These are phyloP conservation scores for Ambastaia sidthimunki DNA, from an alignment of 2,797 vertebrate species.

Conservation along the genomic window DNA sequence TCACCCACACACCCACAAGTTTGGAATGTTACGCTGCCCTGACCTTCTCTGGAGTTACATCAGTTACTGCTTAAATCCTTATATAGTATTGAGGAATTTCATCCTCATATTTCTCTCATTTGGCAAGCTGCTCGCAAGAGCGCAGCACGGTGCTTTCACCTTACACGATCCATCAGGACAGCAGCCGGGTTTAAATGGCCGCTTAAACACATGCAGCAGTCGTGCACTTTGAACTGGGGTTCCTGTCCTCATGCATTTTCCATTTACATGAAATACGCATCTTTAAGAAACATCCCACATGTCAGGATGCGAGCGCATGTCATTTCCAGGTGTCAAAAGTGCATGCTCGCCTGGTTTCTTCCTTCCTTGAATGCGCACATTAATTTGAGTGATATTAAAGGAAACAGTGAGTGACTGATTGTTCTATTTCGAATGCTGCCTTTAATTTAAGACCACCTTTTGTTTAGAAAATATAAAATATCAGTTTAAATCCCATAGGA, in stretches of 20 bases:
- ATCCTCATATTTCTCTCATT: slow-evolving; percentile 51
- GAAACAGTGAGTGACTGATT: slow-evolving; percentile 61
- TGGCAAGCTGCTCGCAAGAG: slow-evolving; percentile 45
- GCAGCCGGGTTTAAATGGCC: slow-evolving; percentile 57
- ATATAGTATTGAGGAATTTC: slow-evolving; percentile 46
- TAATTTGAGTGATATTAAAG: slow-evolving; percentile 58
- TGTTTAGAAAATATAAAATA: slow-evolving; percentile 14
- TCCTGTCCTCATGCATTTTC: slow-evolving; percentile 68
- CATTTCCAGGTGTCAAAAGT: slow-evolving; percentile 67
- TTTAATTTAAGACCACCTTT: slow-evolving; percentile 6
- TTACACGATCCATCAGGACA: slow-evolving; percentile 46
- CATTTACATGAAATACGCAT: slow-evolving; percentile 74
- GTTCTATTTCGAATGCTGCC: slow-evolving; percentile 42
- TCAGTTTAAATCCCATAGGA: slow-evolving; percentile 11
- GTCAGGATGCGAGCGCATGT: slow-evolving; percentile 58
- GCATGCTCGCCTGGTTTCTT: slow-evolving; percentile 46
- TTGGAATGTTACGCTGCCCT: slow-evolving; percentile 51
- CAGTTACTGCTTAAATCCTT: slow-evolving; percentile 43
- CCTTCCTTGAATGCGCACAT: slow-evolving; percentile 47
- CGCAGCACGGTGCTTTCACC: slow-evolving; percentile 10
- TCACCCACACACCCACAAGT: slow-evolving; percentile 18
- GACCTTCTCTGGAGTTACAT: slow-evolving; percentile 52
- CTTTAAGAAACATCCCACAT: slow-evolving; percentile 58
- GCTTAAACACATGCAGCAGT: slow-evolving; percentile 11
- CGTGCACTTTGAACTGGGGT: slow-evolving; percentile 62